These are phyloP conservation scores for Lineus longissimus DNA, from an alignment of 1,140 invertebrate species.

Conservation along the genomic window DNA sequence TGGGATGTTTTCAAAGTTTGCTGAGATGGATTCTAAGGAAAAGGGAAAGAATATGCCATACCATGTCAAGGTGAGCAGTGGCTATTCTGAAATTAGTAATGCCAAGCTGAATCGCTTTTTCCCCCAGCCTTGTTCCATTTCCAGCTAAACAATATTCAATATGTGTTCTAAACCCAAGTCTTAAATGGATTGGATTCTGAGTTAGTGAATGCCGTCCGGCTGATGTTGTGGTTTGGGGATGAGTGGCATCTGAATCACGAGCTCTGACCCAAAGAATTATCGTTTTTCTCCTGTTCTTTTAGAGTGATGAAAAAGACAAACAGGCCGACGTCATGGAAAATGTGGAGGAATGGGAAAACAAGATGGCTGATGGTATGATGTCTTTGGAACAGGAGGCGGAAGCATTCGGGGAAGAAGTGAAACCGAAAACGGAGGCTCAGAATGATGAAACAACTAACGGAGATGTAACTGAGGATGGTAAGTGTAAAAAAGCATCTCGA, in stretches of 20 bases:
- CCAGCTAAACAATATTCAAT: too few relatives aligned
- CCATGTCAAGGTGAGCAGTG: background rate
- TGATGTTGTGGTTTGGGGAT: too few relatives aligned
- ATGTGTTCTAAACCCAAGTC: too few relatives aligned
- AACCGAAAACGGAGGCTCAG: constrained; percentile 7
- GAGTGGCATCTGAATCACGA: too few relatives aligned
- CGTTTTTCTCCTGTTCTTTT: too few relatives aligned
- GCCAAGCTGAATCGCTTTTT: background rate
- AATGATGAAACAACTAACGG: background rate
- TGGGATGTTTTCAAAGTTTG: constrained; percentile 79
- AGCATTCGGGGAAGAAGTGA: constrained; percentile 41
- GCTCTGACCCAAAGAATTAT: too few relatives aligned
- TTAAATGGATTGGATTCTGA: too few relatives aligned
- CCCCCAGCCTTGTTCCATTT: background rate
- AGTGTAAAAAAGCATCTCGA: too few relatives aligned
- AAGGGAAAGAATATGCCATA: constrained; percentile 17
- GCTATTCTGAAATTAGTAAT: background rate
- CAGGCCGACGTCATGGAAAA: constrained; percentile 26
- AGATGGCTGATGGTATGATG: constrained; percentile 48
- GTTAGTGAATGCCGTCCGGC: too few relatives aligned
- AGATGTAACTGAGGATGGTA: background rate
- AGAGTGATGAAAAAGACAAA: background rate
- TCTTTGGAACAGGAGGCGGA: constrained; percentile 41
- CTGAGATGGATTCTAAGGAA: constrained; percentile 44
- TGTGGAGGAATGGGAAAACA: constrained; percentile 45